Percentiles rank a stretch among this genome's conserved stretches.
Conservation (phyloP, 2,113 vertebrate species). For the Xerus inauris region DNA sequence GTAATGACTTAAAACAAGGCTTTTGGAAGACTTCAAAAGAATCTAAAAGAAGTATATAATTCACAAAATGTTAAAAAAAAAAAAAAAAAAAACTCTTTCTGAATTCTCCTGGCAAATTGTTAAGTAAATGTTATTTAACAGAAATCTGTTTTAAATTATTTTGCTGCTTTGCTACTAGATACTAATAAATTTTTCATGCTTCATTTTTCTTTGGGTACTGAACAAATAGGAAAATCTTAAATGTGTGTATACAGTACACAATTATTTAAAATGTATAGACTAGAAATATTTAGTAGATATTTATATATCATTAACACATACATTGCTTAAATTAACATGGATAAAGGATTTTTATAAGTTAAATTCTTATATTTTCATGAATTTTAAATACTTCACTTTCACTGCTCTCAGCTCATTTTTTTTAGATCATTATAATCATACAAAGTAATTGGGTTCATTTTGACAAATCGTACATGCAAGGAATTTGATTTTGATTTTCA, state of each 20-base stretch:
- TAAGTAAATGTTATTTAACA: constrained; percentile 51
- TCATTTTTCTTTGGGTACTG: background rate
- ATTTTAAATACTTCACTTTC: background rate
- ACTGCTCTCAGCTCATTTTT: background rate
- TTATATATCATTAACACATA: background rate
- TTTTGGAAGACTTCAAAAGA: constrained; percentile 36
- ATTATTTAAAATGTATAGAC: background rate
- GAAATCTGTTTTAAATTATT: constrained; percentile 28
- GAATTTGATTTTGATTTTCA: too few relatives aligned
- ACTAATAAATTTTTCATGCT: background rate
- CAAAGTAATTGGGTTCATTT: too few relatives aligned
- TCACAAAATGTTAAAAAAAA: constrained; percentile 2
- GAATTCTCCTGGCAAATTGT: background rate
- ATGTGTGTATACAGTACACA: background rate
- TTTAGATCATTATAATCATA: too few relatives aligned
- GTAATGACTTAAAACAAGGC: constrained; percentile 60
- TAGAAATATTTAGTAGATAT: background rate
- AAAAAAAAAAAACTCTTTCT: background rate
- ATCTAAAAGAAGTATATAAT: background rate
- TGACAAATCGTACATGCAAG: too few relatives aligned
- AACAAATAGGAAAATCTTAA: background rate
- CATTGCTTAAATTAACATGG: background rate
- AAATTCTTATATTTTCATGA: background rate
- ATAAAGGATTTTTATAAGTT: background rate
- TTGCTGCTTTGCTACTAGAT: constrained; percentile 35